Base-by-base conservation (phyloP, 1,140 invertebrate genomes). In the Popillia japonica region DNA sequence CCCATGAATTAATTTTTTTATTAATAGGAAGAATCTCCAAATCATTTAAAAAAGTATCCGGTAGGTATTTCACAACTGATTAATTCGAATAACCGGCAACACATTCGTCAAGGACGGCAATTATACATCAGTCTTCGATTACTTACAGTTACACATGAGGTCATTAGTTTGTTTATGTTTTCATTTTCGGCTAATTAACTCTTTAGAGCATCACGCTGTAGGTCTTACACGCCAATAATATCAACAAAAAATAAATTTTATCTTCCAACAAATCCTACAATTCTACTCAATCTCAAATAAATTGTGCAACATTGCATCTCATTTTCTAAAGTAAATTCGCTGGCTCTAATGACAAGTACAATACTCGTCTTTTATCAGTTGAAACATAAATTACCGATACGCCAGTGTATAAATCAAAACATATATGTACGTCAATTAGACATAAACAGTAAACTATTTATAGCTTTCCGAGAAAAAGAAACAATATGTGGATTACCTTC, bases 81-180 rank as follows among this genome's bases (percentile, higher is more conserved):
- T 68, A 68, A 68, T 68, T 68, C 27, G 61, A 68, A 68, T 68
- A 34, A 27, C 61, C 61, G 61, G 27, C 22, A 68, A 68, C 22
- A 68, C 61, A 68, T 68, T 22, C 9, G 27, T 68, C 17, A 68
- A 68, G 61, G 61, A 27, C 61, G 27, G 10, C 27, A 23, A 34
- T 68, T 68, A 68, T 48, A 27, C 61, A 27, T 68, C 27, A 22
- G 61, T 7, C 61, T 10, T 22, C 22, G 27, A 68, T 27, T 68
- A 1, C 27, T 8, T 68, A 68, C 61, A 68, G 61, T 68, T 68
- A 68, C 3, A 4, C 9, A 20, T 22, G 61, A 68, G 61, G 22
- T 68, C 61, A 68, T 68, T 68, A 68, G 61, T 68, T 68, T 68
- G 61, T 68, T 68, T 68, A 68, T n/a, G 22, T 68, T 68, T 68